Conservation (phyloP, 2,113 vertebrate species). For the Orthonyx spaldingii region DNA sequence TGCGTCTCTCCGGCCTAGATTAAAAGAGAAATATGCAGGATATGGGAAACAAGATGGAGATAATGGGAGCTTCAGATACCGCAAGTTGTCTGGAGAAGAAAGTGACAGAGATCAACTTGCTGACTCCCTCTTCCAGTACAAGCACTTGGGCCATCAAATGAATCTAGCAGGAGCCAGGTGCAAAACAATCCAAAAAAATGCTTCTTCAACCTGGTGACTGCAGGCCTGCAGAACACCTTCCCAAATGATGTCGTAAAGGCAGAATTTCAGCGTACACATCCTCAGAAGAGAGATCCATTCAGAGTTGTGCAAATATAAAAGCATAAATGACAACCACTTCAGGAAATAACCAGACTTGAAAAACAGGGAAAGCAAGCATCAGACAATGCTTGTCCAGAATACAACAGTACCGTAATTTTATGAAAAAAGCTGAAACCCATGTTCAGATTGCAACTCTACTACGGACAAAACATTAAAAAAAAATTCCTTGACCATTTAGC, state of each 20-base stretch:
- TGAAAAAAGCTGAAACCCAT: neutral
- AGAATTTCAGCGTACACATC: neutral
- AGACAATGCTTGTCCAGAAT: neutral
- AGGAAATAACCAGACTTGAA: neutral
- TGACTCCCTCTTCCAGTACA: neutral
- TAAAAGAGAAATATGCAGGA: neutral
- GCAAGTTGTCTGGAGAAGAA: neutral
- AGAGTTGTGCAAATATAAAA: neutral
- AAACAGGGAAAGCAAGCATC: neutral
- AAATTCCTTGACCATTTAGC: neutral
- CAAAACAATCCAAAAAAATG: neutral
- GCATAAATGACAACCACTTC: neutral
- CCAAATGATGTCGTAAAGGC: neutral
- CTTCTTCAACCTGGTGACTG: neutral
- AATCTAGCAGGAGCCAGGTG: neutral
- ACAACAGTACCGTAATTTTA: neutral
- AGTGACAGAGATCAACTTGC: neutral
- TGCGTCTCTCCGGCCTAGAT: neutral
- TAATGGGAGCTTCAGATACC: accelerated
- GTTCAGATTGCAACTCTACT: accelerated
- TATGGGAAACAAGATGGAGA: neutral
- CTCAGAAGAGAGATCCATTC: neutral
- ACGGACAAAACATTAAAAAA: neutral
- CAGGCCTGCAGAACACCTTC: neutral
- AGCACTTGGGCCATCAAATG: neutral